Conservation (phyloP, 2,888 invertebrate genomes). For the Oscheius sp. region DNA sequence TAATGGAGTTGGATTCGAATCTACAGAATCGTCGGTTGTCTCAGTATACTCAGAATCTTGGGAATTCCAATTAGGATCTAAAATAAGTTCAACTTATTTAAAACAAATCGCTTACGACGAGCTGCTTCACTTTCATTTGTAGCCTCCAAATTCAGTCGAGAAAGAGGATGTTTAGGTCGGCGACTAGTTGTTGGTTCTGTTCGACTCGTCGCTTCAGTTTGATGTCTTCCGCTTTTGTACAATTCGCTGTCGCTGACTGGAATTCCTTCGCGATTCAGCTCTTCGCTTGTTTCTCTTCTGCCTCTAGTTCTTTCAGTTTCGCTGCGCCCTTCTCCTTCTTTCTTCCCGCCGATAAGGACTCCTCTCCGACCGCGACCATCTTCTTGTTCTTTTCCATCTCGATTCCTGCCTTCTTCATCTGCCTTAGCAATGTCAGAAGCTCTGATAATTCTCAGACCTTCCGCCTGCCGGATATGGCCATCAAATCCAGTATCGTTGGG, state of each 20-base stretch:
- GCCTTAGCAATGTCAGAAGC: too few species aligned
- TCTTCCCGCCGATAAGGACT: background rate
- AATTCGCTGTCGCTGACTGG: background rate
- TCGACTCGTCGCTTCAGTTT: too few species aligned
- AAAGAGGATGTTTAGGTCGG: background rate
- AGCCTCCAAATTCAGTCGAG: background rate
- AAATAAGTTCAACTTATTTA: background rate
- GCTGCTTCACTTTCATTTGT: background rate
- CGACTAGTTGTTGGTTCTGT: background rate
- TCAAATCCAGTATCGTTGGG: background rate
- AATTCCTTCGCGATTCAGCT: slow-evolving; percentile 7
- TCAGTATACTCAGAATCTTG: slow-evolving; percentile 7
- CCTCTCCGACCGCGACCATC: background rate
- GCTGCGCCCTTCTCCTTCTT: background rate
- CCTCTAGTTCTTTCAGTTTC: background rate
- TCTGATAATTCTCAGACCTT: background rate
- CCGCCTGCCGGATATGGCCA: background rate
- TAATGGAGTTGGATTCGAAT: background rate
- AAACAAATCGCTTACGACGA: background rate
- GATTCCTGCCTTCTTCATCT: background rate
- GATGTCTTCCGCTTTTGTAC: background rate
- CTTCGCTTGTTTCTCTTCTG: slow-evolving; percentile 13
- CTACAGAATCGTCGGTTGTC: slow-evolving; percentile 6
- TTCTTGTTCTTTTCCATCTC: background rate
- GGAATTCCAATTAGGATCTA: slow-evolving; percentile 1